A percentile compares a stretch with the other conserved stretches of the same genome.
These are phyloP conservation scores for Drosophila peninsularis DNA, from an alignment of 2,888 invertebrate genomes.

Conservation along the genomic window DNA sequence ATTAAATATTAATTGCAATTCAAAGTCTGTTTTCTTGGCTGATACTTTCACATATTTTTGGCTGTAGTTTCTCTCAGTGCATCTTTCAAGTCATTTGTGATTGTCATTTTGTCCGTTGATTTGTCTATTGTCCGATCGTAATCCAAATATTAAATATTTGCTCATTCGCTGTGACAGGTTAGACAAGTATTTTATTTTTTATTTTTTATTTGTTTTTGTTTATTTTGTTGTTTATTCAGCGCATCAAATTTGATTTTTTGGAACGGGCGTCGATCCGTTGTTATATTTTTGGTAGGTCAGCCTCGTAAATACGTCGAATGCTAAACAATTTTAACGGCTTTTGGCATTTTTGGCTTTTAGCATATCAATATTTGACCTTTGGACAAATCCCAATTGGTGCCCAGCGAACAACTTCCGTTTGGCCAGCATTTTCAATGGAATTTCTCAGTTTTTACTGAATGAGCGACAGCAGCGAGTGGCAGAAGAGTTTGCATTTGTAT, in stretches of 20 bases:
- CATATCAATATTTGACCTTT: conserved; percentile 39
- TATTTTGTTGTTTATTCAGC: conserved; percentile 26
- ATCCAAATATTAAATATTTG: conserved; percentile 50
- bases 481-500: background rate
- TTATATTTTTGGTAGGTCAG: conserved; percentile 28
- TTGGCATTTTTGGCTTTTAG: background rate
- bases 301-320: conserved; percentile 18
- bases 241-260: conserved; percentile 38
- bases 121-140: conserved; percentile 49
- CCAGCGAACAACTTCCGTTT: conserved; percentile 56
- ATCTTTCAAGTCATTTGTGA: conserved; percentile 19
- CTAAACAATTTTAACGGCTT: background rate
- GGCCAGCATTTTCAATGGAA: conserved; percentile 49
- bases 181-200: conserved; percentile 53
- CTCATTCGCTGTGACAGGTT: conserved; percentile 57
- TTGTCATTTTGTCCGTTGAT: conserved; percentile 39
- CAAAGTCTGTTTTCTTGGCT: background rate
- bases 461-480: conserved; percentile 1
- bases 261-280: conserved; percentile 2
- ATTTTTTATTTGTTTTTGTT: conserved; percentile 26
- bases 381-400: background rate
- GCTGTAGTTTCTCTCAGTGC: conserved; percentile 29
- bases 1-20: no score
- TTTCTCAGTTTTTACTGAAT: conserved; percentile 36
- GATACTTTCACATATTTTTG: background rate